Evolutionary conservation across 2,888 invertebrate genomes (phyloP).

Genomic region (Deilephila porcellus): DNA sequence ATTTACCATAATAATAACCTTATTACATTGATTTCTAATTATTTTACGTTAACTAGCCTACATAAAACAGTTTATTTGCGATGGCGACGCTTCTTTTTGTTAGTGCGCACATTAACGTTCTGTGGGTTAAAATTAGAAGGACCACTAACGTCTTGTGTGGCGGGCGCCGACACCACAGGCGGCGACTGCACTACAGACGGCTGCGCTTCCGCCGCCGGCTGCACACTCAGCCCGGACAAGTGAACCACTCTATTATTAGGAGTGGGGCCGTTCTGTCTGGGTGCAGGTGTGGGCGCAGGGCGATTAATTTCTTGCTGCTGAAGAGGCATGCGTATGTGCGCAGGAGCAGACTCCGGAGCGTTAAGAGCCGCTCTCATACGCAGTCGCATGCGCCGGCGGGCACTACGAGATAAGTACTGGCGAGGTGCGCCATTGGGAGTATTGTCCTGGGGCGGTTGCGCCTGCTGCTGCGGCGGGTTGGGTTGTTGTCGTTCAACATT

Average conservation of each 20-base stretch:
- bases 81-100: constrained; percentile 72
- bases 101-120: constrained; percentile 56
- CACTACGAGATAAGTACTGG: constrained; percentile 61
- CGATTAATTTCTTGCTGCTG: constrained; percentile 34
- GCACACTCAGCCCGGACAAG: constrained; percentile 18
- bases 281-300: constrained; percentile 34
- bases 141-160: constrained; percentile 30
- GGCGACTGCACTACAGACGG: not conserved
- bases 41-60: constrained; percentile 37
- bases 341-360: constrained; percentile 44
- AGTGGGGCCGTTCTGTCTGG: constrained; percentile 46
- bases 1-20: constrained; percentile 43
- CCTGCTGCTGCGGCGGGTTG: constrained; percentile 32
- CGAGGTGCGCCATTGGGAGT: constrained; percentile 37
- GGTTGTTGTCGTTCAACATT: constrained; percentile 12
- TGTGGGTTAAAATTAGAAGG: constrained; percentile 48
- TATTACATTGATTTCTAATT: constrained; percentile 39
- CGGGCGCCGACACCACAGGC: not conserved
- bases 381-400: constrained; percentile 70
- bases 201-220: not conserved
- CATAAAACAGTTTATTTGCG: constrained; percentile 64
- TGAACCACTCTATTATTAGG: constrained; percentile 34
- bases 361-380: constrained; percentile 65
- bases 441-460: constrained; percentile 39
- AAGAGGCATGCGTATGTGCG: constrained; percentile 36